Conservation (phyloP, 2,113 vertebrate species). For the Hylia prasina region DNA sequence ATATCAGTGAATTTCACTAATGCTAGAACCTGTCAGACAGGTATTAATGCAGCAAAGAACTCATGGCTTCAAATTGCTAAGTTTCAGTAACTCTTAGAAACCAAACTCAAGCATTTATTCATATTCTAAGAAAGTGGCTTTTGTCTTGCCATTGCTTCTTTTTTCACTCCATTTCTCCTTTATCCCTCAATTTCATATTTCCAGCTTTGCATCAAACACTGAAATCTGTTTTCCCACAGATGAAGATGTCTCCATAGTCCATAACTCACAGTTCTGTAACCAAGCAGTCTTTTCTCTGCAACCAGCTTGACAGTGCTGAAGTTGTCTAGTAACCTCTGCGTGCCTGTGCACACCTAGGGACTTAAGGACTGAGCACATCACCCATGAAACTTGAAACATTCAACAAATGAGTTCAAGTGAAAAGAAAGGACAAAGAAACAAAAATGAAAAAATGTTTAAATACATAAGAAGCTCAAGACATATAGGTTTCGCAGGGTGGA, state of each 20-base stretch:
- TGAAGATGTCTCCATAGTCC: background rate
- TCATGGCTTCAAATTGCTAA: background rate
- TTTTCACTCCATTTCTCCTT: background rate
- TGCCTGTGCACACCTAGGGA: background rate
- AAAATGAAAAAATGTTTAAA: background rate
- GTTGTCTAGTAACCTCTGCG: background rate
- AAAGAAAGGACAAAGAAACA: background rate
- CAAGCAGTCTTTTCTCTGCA: background rate
- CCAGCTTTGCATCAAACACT: background rate
- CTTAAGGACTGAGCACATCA: background rate
- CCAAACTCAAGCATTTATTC: background rate
- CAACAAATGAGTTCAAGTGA: conserved; percentile 6
- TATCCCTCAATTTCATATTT: background rate
- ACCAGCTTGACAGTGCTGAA: background rate
- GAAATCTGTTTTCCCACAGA: background rate
- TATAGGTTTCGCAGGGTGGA: conserved; percentile 37
- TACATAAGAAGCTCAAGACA: conserved; percentile 6
- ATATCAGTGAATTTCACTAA: background rate
- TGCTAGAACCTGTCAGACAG: background rate
- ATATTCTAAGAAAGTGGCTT: background rate
- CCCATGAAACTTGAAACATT: background rate
- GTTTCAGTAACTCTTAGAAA: background rate
- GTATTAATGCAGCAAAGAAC: background rate
- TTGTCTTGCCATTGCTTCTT: background rate
- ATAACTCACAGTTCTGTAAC: background rate